phyloP scores from a whole-genome alignment of 2,113 vertebrate genomes.

The Glareola pratincola region DNA sequence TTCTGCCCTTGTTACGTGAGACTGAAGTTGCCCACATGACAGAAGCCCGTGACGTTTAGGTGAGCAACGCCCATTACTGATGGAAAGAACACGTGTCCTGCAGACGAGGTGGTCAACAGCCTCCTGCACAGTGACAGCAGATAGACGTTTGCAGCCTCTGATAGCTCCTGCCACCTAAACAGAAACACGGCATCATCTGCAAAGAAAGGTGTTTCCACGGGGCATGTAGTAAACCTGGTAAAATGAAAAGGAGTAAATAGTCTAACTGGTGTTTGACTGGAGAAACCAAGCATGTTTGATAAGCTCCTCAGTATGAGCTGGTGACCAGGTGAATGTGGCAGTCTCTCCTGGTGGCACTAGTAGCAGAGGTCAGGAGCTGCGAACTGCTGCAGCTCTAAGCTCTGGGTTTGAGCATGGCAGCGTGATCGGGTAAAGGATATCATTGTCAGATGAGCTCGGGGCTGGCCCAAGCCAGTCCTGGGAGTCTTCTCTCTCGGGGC shows the following conservation, averaged over 20 bases:
- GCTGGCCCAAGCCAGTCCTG: neutral
- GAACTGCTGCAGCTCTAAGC: neutral
- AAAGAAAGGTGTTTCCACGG: neutral
- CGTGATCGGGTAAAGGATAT: neutral
- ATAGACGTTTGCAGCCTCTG: too few species aligned
- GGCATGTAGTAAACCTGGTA: neutral
- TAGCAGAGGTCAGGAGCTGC: neutral
- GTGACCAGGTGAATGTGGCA: neutral
- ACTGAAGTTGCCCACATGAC: neutral
- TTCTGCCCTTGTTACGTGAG: neutral
- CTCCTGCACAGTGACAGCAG: too few species aligned
- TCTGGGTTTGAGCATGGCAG: neutral
- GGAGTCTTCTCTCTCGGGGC: neutral
- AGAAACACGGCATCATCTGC: neutral
- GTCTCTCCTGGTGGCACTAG: neutral
- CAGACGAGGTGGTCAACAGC: too few species aligned
- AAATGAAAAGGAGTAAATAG: neutral
- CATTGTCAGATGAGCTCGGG: neutral
- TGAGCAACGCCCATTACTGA: too few species aligned
- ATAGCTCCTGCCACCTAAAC: too few species aligned
- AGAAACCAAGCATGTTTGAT: neutral
- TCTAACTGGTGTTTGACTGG: neutral
- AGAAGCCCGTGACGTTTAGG: neutral
- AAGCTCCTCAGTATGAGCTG: neutral
- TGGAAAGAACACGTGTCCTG: too few species aligned